These are phyloP conservation scores for Fragum sueziense DNA, from an alignment of 2,888 invertebrate genomes.

Conservation along the genomic window DNA sequence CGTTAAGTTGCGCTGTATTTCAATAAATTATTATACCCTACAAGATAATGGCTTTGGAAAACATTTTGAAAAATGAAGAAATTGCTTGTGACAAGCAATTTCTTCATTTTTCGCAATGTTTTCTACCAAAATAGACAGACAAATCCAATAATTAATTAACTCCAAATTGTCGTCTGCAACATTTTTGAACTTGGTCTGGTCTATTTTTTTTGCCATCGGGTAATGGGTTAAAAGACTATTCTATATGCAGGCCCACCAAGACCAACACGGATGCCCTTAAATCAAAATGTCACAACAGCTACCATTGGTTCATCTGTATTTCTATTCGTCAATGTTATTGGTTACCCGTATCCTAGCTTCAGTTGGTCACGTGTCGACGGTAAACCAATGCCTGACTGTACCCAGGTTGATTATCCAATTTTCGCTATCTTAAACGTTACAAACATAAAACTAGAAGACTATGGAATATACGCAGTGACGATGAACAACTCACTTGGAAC, in stretches of 20 bases:
- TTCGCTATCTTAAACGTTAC: slow-evolving; percentile 8
- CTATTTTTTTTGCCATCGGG: too few relatives aligned
- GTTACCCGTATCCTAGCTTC: slow-evolving; percentile 28
- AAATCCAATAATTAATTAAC: too few relatives aligned
- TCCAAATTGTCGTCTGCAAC: too few relatives aligned
- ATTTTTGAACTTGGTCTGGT: too few relatives aligned
- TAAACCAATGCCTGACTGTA: neutral
- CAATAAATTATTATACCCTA: too few relatives aligned
- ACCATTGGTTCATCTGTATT: neutral
- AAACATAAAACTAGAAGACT: slow-evolving; percentile 23
- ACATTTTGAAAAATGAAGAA: too few relatives aligned
- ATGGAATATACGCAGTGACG: slow-evolving; percentile 46
- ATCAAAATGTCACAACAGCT: neutral
- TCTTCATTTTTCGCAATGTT: too few relatives aligned
- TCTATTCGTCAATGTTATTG: slow-evolving; percentile 17
- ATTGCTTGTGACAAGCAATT: too few relatives aligned
- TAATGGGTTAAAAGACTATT: neutral
- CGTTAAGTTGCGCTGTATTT: too few relatives aligned
- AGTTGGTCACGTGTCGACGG: slow-evolving; percentile 39
- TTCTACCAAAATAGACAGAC: too few relatives aligned
- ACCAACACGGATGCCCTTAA: slow-evolving; percentile 3
- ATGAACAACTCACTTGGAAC: slow-evolving; percentile 43
- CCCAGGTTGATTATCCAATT: neutral
- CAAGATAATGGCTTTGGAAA: too few relatives aligned
- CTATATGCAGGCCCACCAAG: slow-evolving; percentile 46